These are phyloP conservation scores for Hestina assimilis DNA, from an alignment of 1,140 invertebrate genomes.

Conservation along the genomic window DNA sequence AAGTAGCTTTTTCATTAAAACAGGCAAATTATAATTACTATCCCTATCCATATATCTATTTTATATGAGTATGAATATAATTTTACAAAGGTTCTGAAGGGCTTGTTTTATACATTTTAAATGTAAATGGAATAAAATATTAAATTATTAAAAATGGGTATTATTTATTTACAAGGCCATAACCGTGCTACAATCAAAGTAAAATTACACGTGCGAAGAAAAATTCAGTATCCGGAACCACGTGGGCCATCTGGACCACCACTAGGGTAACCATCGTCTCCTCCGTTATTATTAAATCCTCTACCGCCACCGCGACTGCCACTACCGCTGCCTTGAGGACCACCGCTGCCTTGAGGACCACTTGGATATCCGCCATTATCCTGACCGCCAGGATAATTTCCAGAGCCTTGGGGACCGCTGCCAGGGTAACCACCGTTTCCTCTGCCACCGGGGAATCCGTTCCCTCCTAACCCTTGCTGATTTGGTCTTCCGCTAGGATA, in stretches of 20 bases:
- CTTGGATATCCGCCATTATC: slow-evolving; percentile 12
- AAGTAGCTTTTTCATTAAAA: too few species aligned
- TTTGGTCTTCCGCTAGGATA: slow-evolving; percentile 37
- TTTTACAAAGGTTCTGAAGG: too few species aligned
- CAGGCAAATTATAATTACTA: too few species aligned
- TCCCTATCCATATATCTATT: not conserved
- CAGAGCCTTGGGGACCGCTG: slow-evolving; percentile 5
- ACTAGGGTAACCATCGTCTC: slow-evolving; percentile 59
- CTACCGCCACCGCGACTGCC: slow-evolving; percentile 11
- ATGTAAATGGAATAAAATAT: too few species aligned
- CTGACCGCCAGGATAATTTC: slow-evolving; percentile 17
- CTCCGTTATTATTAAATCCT: slow-evolving; percentile 15
- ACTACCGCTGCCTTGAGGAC: slow-evolving; percentile 25
- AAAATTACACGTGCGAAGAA: not conserved
- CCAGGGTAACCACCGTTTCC: slow-evolving; percentile 16
- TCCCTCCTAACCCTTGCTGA: slow-evolving; percentile 19
- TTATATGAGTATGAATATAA: too few species aligned
- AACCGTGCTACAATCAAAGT: too few species aligned
- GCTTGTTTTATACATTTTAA: too few species aligned
- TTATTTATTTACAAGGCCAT: slow-evolving; percentile 23
- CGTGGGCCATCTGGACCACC: slow-evolving; percentile 62
- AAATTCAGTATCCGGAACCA: slow-evolving; percentile 65
- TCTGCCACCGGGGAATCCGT: slow-evolving; percentile 12
- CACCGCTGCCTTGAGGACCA: slow-evolving; percentile 24
- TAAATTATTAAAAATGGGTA: too few species aligned